Evolutionary conservation across 2,113 vertebrate species (phyloP).

Genomic region (Albula glossodonta): DNA sequence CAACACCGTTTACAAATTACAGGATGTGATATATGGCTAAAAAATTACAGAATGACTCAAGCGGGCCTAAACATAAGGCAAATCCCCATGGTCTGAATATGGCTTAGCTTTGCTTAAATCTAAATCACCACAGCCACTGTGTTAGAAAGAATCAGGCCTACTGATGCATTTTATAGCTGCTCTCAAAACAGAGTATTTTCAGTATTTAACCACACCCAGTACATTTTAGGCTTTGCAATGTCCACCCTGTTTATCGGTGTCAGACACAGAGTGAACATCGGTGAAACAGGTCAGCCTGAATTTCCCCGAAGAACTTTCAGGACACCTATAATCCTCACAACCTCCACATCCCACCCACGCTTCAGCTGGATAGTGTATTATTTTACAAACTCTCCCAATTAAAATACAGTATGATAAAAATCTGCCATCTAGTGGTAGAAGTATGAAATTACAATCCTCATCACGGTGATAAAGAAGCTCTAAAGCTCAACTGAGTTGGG

Average conservation of each 20-base stretch:
- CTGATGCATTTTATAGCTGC: neutral
- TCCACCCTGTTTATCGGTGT: neutral
- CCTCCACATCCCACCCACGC: neutral
- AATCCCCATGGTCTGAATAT: neutral
- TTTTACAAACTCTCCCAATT: neutral
- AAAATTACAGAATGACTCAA: too few relatives aligned
- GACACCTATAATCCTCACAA: neutral
- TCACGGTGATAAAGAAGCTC: neutral
- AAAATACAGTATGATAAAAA: neutral
- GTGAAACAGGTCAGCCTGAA: neutral
- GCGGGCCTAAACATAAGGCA: too few relatives aligned
- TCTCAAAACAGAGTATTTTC: neutral
- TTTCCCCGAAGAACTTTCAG: neutral
- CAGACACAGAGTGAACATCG: neutral
- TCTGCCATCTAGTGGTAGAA: constrained; percentile 13
- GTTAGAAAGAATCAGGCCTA: neutral
- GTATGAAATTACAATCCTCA: neutral
- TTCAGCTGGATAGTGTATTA: neutral
- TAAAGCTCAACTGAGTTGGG: too few relatives aligned
- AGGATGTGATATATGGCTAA: too few relatives aligned
- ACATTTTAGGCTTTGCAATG: neutral
- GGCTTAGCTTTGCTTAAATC: neutral
- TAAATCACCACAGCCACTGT: neutral
- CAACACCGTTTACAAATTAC: too few relatives aligned
- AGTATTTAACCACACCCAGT: neutral